phyloP scores from a whole-genome alignment of 1,140 invertebrate genomes.

The Notospermus geniculatus region DNA sequence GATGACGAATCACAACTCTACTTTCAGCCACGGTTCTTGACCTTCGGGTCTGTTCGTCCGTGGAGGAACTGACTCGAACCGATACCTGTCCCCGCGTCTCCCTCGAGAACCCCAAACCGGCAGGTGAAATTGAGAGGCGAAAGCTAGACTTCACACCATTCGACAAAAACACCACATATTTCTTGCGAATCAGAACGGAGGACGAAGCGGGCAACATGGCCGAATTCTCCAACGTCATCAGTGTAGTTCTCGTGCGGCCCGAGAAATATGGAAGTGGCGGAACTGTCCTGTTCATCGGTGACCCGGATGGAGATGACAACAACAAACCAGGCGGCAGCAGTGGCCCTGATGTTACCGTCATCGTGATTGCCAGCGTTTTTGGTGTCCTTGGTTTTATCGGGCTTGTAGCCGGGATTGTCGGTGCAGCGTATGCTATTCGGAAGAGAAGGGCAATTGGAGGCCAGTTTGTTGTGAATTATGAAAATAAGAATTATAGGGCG shows the following conservation, averaged over 20 bases:
- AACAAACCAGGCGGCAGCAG: not conserved
- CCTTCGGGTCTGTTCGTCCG: not conserved
- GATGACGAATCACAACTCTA: too few species aligned
- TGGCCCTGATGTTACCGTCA: not conserved
- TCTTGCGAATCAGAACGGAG: not conserved
- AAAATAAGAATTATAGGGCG: not conserved
- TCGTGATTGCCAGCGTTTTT: not conserved
- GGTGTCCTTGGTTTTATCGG: not conserved
- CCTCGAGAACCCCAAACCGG: not conserved
- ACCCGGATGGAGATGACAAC: not conserved
- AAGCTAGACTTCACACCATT: not conserved
- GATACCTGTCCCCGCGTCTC: too few species aligned
- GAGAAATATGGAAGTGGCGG: not conserved
- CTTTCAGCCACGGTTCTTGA: not conserved
- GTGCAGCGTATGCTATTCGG: not conserved
- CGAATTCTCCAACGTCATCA: slow-evolving; percentile 1
- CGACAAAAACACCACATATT: not conserved
- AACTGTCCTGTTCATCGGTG: not conserved
- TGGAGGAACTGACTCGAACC: not conserved
- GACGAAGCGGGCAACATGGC: slow-evolving; percentile 5
- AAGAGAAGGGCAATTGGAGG: not conserved
- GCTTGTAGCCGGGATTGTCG: not conserved
- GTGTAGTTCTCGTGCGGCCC: not conserved
- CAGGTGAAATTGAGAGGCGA: not conserved
- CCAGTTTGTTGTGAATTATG: not conserved